These are phyloP conservation scores for Acanthosepion lycidas DNA, from an alignment of 2,888 invertebrate species.

Conservation along the genomic window DNA sequence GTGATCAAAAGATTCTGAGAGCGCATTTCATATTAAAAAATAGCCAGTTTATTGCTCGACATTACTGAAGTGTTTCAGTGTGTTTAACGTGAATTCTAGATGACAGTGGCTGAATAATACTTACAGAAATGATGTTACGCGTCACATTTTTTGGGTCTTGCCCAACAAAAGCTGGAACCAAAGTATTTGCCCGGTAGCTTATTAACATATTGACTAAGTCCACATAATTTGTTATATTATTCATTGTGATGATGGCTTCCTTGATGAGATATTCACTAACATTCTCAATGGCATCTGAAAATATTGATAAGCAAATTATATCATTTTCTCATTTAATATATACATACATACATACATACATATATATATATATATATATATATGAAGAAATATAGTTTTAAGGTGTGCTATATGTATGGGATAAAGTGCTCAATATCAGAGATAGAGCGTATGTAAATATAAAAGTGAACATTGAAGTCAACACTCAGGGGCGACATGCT, in stretches of 20 bases:
- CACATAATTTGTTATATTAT: neutral
- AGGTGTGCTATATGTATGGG: too few relatives aligned
- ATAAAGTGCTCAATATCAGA: too few relatives aligned
- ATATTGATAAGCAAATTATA: neutral
- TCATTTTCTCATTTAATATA: neutral
- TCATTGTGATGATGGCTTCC: neutral
- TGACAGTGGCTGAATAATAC: neutral
- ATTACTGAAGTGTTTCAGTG: neutral
- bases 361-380: too few relatives aligned
- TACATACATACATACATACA: too few relatives aligned
- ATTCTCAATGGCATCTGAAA: neutral
- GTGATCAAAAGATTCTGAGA: too few relatives aligned
- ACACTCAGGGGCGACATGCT: too few relatives aligned
- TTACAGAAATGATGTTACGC: neutral
- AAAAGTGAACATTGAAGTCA: too few relatives aligned
- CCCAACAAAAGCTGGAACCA: neutral
- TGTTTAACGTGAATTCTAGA: neutral
- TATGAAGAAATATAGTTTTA: too few relatives aligned
- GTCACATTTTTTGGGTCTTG: neutral
- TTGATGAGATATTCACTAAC: neutral
- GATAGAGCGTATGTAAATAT: too few relatives aligned
- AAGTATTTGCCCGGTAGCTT: neutral
- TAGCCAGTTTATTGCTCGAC: too few relatives aligned
- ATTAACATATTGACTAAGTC: neutral
- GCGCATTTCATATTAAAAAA: too few relatives aligned